Evolutionary conservation across 2,797 vertebrate species (phyloP).

Genomic region (Bovichtus variegatus): DNA sequence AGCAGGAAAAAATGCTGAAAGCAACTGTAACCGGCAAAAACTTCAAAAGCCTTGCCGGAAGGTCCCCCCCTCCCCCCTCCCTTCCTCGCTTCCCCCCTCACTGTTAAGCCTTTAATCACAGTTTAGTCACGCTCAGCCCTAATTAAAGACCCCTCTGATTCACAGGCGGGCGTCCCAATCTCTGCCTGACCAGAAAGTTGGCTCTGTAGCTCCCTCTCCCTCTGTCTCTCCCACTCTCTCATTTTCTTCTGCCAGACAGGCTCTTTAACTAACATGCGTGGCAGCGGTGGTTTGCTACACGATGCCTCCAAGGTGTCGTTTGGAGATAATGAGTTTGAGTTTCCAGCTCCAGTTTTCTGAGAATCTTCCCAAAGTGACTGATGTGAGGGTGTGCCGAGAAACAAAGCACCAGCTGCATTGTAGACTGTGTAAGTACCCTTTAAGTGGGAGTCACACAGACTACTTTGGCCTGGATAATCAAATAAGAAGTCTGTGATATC

Average conservation of each 20-base stretch:
- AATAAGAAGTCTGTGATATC: constrained; percentile 24
- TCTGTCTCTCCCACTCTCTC: constrained; percentile 42
- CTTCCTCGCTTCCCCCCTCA: constrained; percentile 57
- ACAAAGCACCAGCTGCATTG: constrained; percentile 34
- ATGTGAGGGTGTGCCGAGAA: constrained; percentile 49
- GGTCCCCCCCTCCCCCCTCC: constrained; percentile 42
- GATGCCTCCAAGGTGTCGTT: constrained; percentile 70
- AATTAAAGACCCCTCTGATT: constrained; percentile 87
- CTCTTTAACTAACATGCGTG: constrained; percentile 63
- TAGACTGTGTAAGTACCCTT: constrained; percentile 9
- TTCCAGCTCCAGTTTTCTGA: constrained; percentile 38
- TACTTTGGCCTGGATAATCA: constrained; percentile 19
- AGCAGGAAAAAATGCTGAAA: constrained; percentile 74
- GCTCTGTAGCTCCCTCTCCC: constrained; percentile 35
- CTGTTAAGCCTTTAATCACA: constrained; percentile 87
- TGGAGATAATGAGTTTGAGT: constrained; percentile 71
- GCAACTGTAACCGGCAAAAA: constrained; percentile 77
- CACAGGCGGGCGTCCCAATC: constrained; percentile 75
- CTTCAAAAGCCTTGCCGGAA: constrained; percentile 84
- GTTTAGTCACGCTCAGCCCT: constrained; percentile 88
- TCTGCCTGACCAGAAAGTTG: constrained; percentile 73
- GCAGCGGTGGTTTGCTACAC: constrained; percentile 26
- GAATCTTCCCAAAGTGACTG: constrained; percentile 53
- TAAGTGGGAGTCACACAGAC: constrained; percentile 22
- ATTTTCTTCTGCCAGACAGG: constrained; percentile 45